Base-by-base conservation (phyloP, 2,113 vertebrate genomes). In the Nerophis ophidion region DNA sequence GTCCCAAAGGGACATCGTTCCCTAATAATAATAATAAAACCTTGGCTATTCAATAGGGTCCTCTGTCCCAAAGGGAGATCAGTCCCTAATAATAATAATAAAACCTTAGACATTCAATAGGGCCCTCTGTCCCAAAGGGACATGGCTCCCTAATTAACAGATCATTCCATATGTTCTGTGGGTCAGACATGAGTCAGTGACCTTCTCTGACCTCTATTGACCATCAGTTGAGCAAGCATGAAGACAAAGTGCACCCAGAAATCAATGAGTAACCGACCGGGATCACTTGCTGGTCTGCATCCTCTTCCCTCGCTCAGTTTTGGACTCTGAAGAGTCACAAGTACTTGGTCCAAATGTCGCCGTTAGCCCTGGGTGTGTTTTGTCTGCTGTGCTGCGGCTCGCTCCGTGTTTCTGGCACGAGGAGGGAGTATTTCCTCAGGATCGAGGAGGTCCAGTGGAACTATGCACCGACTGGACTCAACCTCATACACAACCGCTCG, bases 371-470 rank as follows among this genome's bases (percentile, higher is more conserved):
- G 0, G 49, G 36, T 34, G 45, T 60, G n/a, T 13, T 72, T 34
- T 40, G 80, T 60, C 52, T 89, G 63, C 52, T 91, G 50, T 77
- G 57, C 33, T 83, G 71, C 54, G 44, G 45, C 14, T 60, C 66
- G 13, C 68, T 59, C 4, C 66, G 61, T 13, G 88, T 68, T 19
- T 83, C 77, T 12, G 81, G 76, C 12, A 44, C 74, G 48, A 84
- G 34, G 36, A 85, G 89, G 60, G 85, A 86, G n/a, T 90, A 91
- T 63, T 91, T 89, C 54, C 9, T 92, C 17, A 86, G 62, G 50
- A 91, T 92, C 63, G 87, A 89, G 7, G 91, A 92, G 44, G 58
- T 80, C 5, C 33, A 60, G 16, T 88, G 85, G 85, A 81, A 87
- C 52, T 87, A 85, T 1, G 80, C 75, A 10, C 84, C 86, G 1